Evolutionary conservation across 64 coral and sea anemone genomes (phyloP), one percentile per base, ranked within the genome.

Genomic region (Stichodactyla helianthus): DNA sequence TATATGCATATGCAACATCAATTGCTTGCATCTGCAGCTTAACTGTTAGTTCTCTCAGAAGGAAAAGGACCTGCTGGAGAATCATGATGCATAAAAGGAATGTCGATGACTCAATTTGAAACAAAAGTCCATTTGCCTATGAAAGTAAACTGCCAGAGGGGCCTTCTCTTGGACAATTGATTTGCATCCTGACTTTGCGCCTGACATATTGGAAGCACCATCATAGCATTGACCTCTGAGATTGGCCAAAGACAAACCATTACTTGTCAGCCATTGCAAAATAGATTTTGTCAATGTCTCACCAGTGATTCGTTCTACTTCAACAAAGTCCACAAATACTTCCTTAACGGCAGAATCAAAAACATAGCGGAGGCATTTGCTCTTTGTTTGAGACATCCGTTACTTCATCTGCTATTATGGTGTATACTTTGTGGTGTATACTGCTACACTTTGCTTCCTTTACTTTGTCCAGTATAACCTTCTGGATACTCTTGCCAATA

Each of bases 331-430:
- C 0, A 82, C 52, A 82, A 82, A 82, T 51, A 52, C 79, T 82
- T 82, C 79, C 17, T 82, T 50, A 18, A 82, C 50, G 31, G 17
- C 35, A 82, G 84, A 78, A 89, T 56, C 55, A 71, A 86, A 56
- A 57, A 93, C 87, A 82, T 82, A 93, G 77, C 62, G 92, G 50
- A 93, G 82, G 77, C 65, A 93, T 55, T 51, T 89, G 88, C 89
- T 89, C 88, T 89, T 89, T 89, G 79, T 93, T 93, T 31, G 31
- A 89, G 88, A 87, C 35, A 54, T 77, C 88, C 51, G 87, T 82
- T 58, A 57, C 92, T 81, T 89, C 77, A 50, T 93, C 87, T 50
- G 87, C 87, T 78, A 93, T 93, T 65, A 93, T 13, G 59, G 71
- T 88, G 83, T 88, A 89, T 77, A 51, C 51, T 78, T 57, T 79